Conservation (phyloP, 2,797 vertebrate genomes). For the Mionectes olivaceus region DNA sequence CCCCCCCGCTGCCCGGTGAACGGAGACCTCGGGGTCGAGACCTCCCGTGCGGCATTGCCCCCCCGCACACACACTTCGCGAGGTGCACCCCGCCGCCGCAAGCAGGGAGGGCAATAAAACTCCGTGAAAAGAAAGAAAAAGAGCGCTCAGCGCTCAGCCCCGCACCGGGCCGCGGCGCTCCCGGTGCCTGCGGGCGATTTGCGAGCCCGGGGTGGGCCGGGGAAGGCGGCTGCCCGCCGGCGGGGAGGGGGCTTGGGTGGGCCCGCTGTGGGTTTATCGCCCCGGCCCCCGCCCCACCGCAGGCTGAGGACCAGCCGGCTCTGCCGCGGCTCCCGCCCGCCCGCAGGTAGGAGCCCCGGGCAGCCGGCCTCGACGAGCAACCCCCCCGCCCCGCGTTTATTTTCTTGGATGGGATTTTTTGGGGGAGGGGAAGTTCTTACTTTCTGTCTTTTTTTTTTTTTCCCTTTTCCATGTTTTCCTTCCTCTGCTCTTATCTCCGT, state of each 20-base stretch:
- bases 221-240: neutral
- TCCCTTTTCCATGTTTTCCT: neutral
- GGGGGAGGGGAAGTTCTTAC: neutral
- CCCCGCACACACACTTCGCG: neutral
- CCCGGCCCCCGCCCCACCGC: neutral
- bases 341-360: neutral
- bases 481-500: neutral
- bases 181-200: neutral
- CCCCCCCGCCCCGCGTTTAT: rapidly evolving
- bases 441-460: neutral
- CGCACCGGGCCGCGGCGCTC: neutral
- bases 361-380: neutral
- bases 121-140: neutral
- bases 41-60: neutral
- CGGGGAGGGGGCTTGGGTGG: neutral
- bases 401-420: neutral
- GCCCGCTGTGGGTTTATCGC: neutral
- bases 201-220: neutral
- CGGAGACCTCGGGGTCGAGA: neutral
- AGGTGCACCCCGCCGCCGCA: neutral
- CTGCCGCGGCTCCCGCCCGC: neutral
- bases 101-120: neutral
- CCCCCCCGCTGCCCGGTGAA: neutral
- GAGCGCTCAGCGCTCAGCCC: neutral
- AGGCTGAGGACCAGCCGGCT: neutral